Evolutionary conservation across 2,113 vertebrate species (phyloP), one percentile per base, ranked within the genome.

Genomic region (Dromiciops gliroides): DNA sequence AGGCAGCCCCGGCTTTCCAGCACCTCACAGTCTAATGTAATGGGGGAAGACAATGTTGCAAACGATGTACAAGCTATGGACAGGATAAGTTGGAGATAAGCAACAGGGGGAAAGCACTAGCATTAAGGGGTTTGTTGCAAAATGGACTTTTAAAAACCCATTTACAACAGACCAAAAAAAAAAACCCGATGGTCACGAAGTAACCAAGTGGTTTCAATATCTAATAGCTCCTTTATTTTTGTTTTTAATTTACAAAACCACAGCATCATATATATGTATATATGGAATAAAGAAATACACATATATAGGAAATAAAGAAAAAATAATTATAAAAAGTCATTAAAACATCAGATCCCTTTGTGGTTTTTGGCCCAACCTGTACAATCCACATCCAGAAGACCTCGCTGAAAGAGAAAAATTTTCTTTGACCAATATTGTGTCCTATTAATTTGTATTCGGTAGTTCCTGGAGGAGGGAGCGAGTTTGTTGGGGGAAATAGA

Each of bases 321-420:
- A n/a, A n/a, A n/a, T n/a, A n/a, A n/a, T n/a, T n/a, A n/a, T n/a
- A n/a, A n/a, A n/a, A n/a, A n/a, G n/a, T n/a, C n/a, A n/a, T n/a
- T n/a, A n/a, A n/a, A n/a, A n/a, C n/a, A n/a, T n/a, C n/a, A n/a
- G n/a, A n/a, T n/a, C n/a, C n/a, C n/a, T n/a, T n/a, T n/a, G n/a
- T n/a, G n/a, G n/a, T n/a, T n/a, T n/a, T n/a, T n/a, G n/a, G n/a
- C n/a, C n/a, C n/a, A n/a, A n/a, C n/a, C n/a, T n/a, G n/a, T n/a
- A 12, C 6, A 67, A 4, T 16, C 60, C 53, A 52, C 51, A n/a
- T 4, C 2, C 88, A 50, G 50, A 31, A 22, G 60, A 51, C n/a
- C n/a, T 95, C 51, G 88, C 48, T 60, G 88, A 49, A 90, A 92
- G 75, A 51, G 51, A 51, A 51, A 23, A 91, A 49, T 91, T 93